Evolutionary conservation across 1,140 invertebrate species (phyloP), one percentile per base, ranked within the genome.

Genomic region (Papilio dardanus): DNA sequence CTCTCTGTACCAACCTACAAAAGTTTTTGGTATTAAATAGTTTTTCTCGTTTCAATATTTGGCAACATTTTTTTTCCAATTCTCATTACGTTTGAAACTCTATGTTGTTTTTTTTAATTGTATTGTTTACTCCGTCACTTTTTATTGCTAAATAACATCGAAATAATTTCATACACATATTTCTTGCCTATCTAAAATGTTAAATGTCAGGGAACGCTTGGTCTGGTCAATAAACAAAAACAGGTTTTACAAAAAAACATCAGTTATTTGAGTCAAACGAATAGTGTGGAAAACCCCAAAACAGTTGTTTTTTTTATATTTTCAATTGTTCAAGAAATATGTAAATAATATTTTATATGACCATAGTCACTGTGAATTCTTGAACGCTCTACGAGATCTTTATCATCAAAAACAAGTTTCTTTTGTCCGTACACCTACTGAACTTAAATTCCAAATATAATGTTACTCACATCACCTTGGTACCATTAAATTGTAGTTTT

Each of bases 1-100:
- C 50, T 58, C 78, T 35, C 40, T 77, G 79, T 88, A 86, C 89
- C 91, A 93, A 91, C 90, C 91, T 91, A 93, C 90, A 89, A 91
- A 92, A 93, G 81, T 92, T 91, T 86, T 86, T 58, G 84, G 85
- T 86, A 92, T 92, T 92, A 92, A 91, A 92, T 90, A 92, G 91
- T 92, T 92, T 92, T 89, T 88, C 86, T 88, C 83, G 83, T 87
- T 87, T 84, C 86, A 86, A 92, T 89, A 91, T 91, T 92, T 92
- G 91, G 86, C 89, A 91, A 86, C 87, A 74, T 77, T 77, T 82
- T 83, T 83, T 80, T 86, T 86, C 81, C 67, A 75, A 79, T 78
- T 79, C 77, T 74, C 75, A 73, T 74, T 80, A 86, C 82, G 85
- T 84, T 83, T 87, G 82, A 82, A 81, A 71, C 28, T 76, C 74